A percentile compares a stretch with the other conserved stretches of the same genome.
Conservation (phyloP, 2,113 vertebrate species). For the Eublepharis macularius region DNA sequence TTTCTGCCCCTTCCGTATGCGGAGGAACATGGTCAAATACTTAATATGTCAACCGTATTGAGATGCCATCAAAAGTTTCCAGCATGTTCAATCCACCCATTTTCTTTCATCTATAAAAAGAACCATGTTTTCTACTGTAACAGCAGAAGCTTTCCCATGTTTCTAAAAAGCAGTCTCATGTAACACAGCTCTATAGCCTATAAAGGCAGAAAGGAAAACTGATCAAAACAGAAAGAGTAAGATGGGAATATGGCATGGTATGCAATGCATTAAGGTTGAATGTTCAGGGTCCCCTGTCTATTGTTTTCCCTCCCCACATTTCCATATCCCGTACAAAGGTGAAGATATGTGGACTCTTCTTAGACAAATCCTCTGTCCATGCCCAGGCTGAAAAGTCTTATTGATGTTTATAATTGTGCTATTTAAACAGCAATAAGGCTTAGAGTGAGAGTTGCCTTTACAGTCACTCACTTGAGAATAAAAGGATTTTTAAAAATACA, state of each 20-base stretch:
- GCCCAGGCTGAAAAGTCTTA: too few relatives aligned
- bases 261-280: too few relatives aligned
- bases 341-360: too few relatives aligned
- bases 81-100: background rate
- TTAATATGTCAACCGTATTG: background rate
- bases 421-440: background rate
- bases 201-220: background rate
- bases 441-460: background rate
- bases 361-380: too few relatives aligned
- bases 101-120: background rate
- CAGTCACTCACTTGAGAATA: background rate
- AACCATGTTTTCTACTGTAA: background rate
- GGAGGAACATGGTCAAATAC: background rate
- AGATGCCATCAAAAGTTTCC: background rate
- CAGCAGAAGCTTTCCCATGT: background rate
- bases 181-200: too few relatives aligned
- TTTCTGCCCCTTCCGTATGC: background rate
- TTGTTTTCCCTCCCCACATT: too few relatives aligned
- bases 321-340: too few relatives aligned
- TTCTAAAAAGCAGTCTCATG: background rate
- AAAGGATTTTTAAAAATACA: background rate
- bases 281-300: too few relatives aligned
- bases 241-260: background rate
- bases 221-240: background rate
- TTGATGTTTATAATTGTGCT: too few relatives aligned